Conservation (phyloP, 1,140 invertebrate genomes). For the Orchesella cincta region DNA sequence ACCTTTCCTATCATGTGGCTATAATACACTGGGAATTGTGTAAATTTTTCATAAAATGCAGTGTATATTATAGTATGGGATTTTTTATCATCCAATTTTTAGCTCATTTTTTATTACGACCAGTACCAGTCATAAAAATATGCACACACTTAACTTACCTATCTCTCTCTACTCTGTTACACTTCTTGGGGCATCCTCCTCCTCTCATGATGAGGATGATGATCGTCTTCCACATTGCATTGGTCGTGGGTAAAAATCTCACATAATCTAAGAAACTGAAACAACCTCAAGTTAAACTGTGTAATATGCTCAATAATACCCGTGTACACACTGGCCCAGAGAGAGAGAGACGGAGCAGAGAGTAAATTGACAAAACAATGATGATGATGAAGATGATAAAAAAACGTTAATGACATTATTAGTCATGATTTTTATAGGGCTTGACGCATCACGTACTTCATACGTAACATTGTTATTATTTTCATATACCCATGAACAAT, state of each 20-base stretch:
- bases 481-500: not conserved
- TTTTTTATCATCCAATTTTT: not conserved
- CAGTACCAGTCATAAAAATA: not conserved
- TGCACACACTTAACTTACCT: not conserved
- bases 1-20: too few species aligned
- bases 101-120: not conserved
- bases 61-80: not conserved
- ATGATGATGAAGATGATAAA: not conserved
- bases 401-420: constrained; percentile 21
- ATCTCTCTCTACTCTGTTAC: too few species aligned
- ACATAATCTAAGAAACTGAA: not conserved
- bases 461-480: not conserved
- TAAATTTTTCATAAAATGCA: not conserved
- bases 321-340: constrained; percentile 11
- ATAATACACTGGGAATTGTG: too few species aligned
- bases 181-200: too few species aligned
- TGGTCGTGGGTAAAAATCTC: constrained; percentile 1
- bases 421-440: not conserved
- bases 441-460: not conserved
- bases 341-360: not conserved
- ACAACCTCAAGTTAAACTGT: not conserved
- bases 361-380: not conserved
- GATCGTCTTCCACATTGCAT: not conserved
- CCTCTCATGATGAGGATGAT: too few species aligned
- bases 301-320: constrained; percentile 1